Evolutionary conservation across 1,140 invertebrate genomes (phyloP).

Genomic region (Drosophila ogumai): DNA sequence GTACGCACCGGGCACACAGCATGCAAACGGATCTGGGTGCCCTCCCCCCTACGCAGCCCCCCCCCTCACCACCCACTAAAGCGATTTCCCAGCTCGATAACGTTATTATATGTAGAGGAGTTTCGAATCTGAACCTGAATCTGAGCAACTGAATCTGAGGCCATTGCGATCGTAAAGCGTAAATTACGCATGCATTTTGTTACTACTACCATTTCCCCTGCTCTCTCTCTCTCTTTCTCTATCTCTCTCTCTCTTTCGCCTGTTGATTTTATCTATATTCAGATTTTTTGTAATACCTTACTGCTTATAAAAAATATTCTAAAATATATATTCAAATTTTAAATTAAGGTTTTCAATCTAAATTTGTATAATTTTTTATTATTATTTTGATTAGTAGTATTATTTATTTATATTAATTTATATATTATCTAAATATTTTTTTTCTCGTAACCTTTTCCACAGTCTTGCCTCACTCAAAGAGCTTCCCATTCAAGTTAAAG

Average conservation of each 20-base stretch:
- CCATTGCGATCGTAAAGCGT: conserved; percentile 67
- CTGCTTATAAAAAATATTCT: too few relatives aligned
- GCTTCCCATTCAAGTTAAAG: conserved; percentile 43
- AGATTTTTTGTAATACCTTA: too few relatives aligned
- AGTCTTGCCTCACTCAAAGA: neutral
- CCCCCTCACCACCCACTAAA: neutral
- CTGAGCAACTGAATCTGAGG: conserved; percentile 25
- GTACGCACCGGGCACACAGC: conserved; percentile 73
- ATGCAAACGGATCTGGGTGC: conserved; percentile 60
- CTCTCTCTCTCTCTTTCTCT: too few relatives aligned
- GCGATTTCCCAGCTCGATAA: conserved; percentile 49
- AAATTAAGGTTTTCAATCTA: too few relatives aligned
- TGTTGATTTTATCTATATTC: neutral
- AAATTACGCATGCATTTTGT: conserved; percentile 59
- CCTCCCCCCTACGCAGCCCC: neutral
- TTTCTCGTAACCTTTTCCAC: conserved; percentile 24
- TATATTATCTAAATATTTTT: neutral
- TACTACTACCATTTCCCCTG: conserved; percentile 4
- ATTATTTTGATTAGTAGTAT: too few relatives aligned
- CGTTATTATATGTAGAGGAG: conserved; percentile 37
- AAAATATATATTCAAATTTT: too few relatives aligned
- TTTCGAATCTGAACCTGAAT: conserved; percentile 40
- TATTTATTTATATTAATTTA: too few relatives aligned
- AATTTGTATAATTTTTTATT: too few relatives aligned
- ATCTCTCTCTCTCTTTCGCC: neutral